A percentile compares a stretch with the other conserved stretches of the same genome.
phyloP scores from a whole-genome alignment of 2,113 vertebrate species.

The Psittacus erithacus region DNA sequence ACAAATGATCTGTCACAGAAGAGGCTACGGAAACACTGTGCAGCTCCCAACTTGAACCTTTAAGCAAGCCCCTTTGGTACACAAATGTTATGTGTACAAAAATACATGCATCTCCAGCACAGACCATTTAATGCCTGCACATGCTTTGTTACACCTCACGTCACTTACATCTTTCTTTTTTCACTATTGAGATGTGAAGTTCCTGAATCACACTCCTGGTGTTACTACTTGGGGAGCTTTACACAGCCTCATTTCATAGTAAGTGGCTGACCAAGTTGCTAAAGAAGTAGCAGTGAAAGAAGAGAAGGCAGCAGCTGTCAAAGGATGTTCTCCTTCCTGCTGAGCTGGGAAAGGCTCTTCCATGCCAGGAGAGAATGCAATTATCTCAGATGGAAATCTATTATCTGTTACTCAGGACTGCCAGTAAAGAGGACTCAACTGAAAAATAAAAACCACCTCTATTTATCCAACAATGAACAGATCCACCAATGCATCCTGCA shows the following conservation, averaged over 20 bases:
- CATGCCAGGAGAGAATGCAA: background rate
- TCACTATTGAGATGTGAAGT: fast-evolving
- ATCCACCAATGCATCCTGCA: background rate
- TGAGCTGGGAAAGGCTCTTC: background rate
- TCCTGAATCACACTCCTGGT: background rate
- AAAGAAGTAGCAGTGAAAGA: background rate
- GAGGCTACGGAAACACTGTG: background rate
- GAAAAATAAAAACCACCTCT: background rate
- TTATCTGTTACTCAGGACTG: background rate
- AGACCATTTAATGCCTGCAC: background rate
- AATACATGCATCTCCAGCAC: background rate
- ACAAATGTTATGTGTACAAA: fast-evolving
- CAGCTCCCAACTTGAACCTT: background rate
- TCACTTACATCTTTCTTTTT: fast-evolving
- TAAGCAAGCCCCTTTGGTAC: background rate
- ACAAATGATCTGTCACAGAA: background rate
- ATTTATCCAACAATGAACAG: background rate
- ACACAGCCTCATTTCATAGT: background rate
- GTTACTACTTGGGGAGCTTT: background rate
- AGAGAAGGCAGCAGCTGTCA: background rate
- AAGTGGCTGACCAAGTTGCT: background rate
- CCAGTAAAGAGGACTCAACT: background rate
- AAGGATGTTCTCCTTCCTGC: background rate
- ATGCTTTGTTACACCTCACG: fast-evolving
- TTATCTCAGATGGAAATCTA: background rate